Evolutionary conservation across 53 echinoderm and acorn worm genomes (phyloP).

Genomic region (Temnopleurus reevesii): DNA sequence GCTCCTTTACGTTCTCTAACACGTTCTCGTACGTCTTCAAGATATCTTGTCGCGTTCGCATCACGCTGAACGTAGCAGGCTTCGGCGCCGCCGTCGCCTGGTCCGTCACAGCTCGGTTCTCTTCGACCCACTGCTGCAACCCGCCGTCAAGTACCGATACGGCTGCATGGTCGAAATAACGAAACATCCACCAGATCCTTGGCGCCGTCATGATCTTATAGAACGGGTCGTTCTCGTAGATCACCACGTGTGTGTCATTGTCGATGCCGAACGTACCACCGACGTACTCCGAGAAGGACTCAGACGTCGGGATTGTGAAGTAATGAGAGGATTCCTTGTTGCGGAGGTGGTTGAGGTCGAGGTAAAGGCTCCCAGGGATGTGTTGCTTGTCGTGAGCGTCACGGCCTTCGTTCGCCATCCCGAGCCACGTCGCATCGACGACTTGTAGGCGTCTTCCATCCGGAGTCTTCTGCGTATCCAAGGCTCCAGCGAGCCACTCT

Average conservation of each 20-base stretch:
- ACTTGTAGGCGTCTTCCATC: background rate
- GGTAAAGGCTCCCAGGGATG: conserved; percentile 76
- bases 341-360: conserved; percentile 65
- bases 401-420: background rate
- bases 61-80: conserved; percentile 6
- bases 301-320: conserved; percentile 72
- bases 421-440: conserved; percentile 11
- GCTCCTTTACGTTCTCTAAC: conserved; percentile 52
- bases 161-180: conserved; percentile 77
- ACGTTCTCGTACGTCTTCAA: conserved; percentile 7
- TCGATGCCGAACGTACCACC: conserved; percentile 78
- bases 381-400: conserved; percentile 58
- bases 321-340: conserved; percentile 55
- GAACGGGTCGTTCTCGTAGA: conserved; percentile 84
- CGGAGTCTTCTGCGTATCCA: background rate
- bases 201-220: conserved; percentile 77
- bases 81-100: background rate
- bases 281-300: conserved; percentile 72
- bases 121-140: conserved; percentile 83
- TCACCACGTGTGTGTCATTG: conserved; percentile 80
- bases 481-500: conserved; percentile 4
- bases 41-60: background rate
- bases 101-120: conserved; percentile 13
- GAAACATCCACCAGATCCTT: conserved; percentile 95
- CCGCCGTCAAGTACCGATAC: conserved; percentile 93